Percentiles rank a stretch among this genome's conserved stretches.
These are phyloP conservation scores for Pygocentrus nattereri DNA, from an alignment of 2,797 vertebrate genomes.

Conservation along the genomic window DNA sequence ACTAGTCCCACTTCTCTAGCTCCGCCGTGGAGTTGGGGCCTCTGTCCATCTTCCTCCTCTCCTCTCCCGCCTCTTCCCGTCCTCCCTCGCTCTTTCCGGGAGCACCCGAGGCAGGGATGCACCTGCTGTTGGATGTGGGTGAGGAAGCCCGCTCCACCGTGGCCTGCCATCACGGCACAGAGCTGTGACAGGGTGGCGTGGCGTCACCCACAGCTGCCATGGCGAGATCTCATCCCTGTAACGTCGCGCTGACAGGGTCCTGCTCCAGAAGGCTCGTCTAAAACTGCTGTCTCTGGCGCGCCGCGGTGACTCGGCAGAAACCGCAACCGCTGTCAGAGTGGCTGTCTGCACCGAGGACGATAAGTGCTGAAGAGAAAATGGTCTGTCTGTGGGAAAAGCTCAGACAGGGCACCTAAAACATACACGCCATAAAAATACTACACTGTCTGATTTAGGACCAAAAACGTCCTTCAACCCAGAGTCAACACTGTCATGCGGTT, in stretches of 20 bases:
- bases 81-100: constrained; percentile 42
- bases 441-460: too few relatives aligned
- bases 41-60: constrained; percentile 67
- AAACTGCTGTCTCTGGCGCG: constrained; percentile 38
- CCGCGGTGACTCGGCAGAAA: constrained; percentile 27
- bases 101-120: constrained; percentile 47
- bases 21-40: constrained; percentile 61
- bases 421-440: not conserved
- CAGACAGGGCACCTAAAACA: not conserved
- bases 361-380: constrained; percentile 9
- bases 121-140: constrained; percentile 55
- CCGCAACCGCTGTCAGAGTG: constrained; percentile 12
- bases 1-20: constrained; percentile 51
- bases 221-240: constrained; percentile 31
- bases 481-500: too few relatives aligned
- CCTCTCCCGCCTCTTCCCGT: constrained; percentile 10
- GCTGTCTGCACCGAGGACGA: constrained; percentile 13
- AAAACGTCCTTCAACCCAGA: too few relatives aligned
- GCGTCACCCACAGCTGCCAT: constrained; percentile 26
- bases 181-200: constrained; percentile 21
- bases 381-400: not conserved
- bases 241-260: constrained; percentile 31
- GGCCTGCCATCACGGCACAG: not conserved
- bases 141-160: constrained; percentile 1
- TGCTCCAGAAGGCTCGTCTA: constrained; percentile 36